phyloP scores from a whole-genome alignment of 2,888 invertebrate genomes.

The Trachelus iudaicus region DNA sequence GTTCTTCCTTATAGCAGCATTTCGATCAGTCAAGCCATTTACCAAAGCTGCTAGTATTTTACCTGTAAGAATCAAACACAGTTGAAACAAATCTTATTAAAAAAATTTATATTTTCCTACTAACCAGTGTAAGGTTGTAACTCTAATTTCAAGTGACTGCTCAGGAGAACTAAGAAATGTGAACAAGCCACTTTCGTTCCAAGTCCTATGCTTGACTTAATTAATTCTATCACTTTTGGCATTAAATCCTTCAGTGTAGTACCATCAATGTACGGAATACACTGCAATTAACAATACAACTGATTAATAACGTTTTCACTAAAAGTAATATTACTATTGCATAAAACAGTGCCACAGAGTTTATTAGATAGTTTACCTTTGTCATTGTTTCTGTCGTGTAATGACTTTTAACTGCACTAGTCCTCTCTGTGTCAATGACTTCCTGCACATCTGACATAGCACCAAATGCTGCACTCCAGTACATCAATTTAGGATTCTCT shows the following conservation, averaged over 20 bases:
- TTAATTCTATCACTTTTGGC: slow-evolving; percentile 83
- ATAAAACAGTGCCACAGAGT: neutral
- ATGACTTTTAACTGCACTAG: slow-evolving; percentile 84
- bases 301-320: neutral
- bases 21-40: slow-evolving; percentile 85
- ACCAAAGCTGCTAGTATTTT: slow-evolving; percentile 75
- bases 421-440: slow-evolving; percentile 81
- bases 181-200: slow-evolving; percentile 87
- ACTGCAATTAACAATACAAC: slow-evolving; percentile 60
- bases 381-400: slow-evolving; percentile 90
- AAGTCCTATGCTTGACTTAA: slow-evolving; percentile 82
- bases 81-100: slow-evolving; percentile 4
- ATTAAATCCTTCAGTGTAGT: slow-evolving; percentile 82
- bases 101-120: slow-evolving; percentile 9
- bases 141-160: slow-evolving; percentile 66
- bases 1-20: slow-evolving; percentile 84
- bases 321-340: neutral
- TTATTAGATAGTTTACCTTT: slow-evolving; percentile 68
- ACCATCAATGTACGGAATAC: slow-evolving; percentile 79
- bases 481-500: slow-evolving; percentile 81
- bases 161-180: slow-evolving; percentile 79
- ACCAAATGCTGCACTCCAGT: slow-evolving; percentile 78
- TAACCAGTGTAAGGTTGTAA: slow-evolving; percentile 71
- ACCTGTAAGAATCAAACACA: slow-evolving; percentile 53
- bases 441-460: slow-evolving; percentile 80